phyloP scores from a whole-genome alignment of 2,888 invertebrate genomes.

The Calliphora vomitoria region DNA sequence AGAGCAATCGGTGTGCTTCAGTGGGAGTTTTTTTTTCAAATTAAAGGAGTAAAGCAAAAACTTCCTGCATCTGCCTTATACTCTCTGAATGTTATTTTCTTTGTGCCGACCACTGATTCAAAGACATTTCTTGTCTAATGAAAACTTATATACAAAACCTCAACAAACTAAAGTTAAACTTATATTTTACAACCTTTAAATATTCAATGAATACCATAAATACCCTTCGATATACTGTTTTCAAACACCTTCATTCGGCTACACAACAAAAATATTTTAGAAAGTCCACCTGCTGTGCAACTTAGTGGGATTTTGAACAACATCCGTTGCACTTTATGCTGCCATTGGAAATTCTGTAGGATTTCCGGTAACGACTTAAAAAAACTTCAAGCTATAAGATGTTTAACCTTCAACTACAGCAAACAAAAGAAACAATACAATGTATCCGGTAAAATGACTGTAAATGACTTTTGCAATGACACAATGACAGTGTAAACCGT shows the following conservation, averaged over 20 bases:
- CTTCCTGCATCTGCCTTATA: no score
- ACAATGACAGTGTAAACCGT: background rate
- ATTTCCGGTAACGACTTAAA: slow-evolving; percentile 3
- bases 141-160: no score
- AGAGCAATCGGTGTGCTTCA: no score
- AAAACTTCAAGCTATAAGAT: background rate
- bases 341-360: background rate
- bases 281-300: background rate
- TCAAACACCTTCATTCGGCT: background rate
- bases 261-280: background rate
- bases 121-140: no score
- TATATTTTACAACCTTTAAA: no score
- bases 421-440: slow-evolving; percentile 10
- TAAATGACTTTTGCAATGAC: background rate
- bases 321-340: background rate
- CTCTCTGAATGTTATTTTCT: no score
- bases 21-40: no score
- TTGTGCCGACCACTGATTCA: no score
- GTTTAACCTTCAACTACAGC: background rate
- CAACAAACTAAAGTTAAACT: no score
- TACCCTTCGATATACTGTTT: background rate
- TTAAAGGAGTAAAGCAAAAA: no score
- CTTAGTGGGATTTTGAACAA: background rate
- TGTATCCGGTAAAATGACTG: background rate
- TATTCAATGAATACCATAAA: no score